Evolutionary conservation across 2,888 invertebrate genomes (phyloP), one percentile per base, ranked within the genome.

Genomic region (Neelides folsomi): DNA sequence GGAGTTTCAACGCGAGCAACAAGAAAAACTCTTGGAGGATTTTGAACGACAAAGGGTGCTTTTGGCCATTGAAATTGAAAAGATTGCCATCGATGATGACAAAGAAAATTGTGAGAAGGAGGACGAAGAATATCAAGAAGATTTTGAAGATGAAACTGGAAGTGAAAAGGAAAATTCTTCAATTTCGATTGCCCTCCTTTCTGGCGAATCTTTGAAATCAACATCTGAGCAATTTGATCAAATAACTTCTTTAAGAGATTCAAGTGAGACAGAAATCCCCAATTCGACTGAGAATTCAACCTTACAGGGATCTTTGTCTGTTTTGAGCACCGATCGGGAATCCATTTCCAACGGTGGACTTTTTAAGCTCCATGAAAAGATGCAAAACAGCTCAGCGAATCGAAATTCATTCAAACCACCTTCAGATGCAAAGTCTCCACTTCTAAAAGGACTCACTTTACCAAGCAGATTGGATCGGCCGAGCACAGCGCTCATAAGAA

Each of bases 1-100:
- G 2, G 75, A 76, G 36, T 77, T 79, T 51, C 82, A 83, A 66
- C 77, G 78, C 53, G 73, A 72, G 45, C 82, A 82, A 65, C 81
- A 82, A 63, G 68, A 74, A 44, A 68, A 76, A 20, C 70, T 83
- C 59, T 79, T 80, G 62, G 73, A 78, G 63, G 74, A 77, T 41
- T 82, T 82, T 62, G 79, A 81, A 58, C 75, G 76, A 46, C 82
- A 82, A 66, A 80, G 82, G 65, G 73, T 73, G 55, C 68, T 77
- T 53, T 68, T 83, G 9, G 39, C 56, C 13, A 51, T 42, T n/a
- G 53, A 56, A 38, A 13, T 52, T 7, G 20, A 39, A 20, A n/a
- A 27, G 27, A 27, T 27, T 27, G 3, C 7, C 4, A 27, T n/a
- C 6, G 40, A 34, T 37, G 36, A 41, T 40, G 10, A 38, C 16